Evolutionary conservation across 2,797 vertebrate species (phyloP), one percentile per base, ranked within the genome.

Genomic region (Chrosomus eos): DNA sequence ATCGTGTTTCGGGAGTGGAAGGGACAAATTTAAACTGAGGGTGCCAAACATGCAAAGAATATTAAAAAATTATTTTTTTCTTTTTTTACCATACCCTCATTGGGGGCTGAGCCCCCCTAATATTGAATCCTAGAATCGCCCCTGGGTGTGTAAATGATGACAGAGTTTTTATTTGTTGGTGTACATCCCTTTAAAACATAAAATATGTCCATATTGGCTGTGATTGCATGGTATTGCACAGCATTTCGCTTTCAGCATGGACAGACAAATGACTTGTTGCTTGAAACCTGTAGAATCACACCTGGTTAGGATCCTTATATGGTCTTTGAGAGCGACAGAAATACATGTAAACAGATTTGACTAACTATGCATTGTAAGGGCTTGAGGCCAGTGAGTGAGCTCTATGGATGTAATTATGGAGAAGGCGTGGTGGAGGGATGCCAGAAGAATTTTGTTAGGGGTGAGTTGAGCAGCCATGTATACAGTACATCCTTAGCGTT

Each of bases 341-440:
- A 60, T 45, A 7, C 18, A 60, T 72, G 10, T 31, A 28, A 33
- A 82, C 19, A 13, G 38, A 48, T 26, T 66, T 0, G 10, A 23
- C 33, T 38, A 36, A 64, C 72, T 21, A 18, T 26, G n/a, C 36
- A 21, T 11, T 21, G 21, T 38, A 48, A 33, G 26, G 18, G 21
- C 31, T 55, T 75, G 73, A 33, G 79, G 80, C 38, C 70, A 64
- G 43, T 40, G 70, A 64, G 43, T 40, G 70, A 31, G 79, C n/a
- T 51, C 5, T 36, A 64, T 76, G 33, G 28, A 74, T 53, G 60
- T 26, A 76, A 76, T 83, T 73, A 73, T 73, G 19, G 70, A 73
- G 70, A 36, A 72, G 70, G 31, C 33, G 48, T 55, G 72, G 36
- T 83, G 62, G 58, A 76, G 60, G 33, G 5, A 67, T 83, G 62